Evolutionary conservation across 2,888 invertebrate genomes (phyloP).

Genomic region (Caenorhabditis zanzibari): DNA sequence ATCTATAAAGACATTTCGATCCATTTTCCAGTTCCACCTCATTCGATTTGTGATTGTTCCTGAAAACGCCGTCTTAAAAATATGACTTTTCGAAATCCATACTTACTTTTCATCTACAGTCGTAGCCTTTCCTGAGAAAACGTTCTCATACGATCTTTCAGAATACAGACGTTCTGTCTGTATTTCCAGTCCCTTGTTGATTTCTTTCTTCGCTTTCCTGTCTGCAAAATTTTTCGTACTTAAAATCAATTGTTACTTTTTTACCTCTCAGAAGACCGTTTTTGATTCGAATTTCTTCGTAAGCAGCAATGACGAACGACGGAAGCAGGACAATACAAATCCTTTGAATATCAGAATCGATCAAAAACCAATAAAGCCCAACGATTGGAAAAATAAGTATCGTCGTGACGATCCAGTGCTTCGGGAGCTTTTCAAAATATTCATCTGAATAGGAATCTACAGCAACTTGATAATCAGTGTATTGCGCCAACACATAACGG

Average conservation of each 20-base stretch:
- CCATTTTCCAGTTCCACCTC: background rate
- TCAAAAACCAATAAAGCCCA: slow-evolving; percentile 18
- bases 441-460: slow-evolving; percentile 15
- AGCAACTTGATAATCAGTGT: slow-evolving; percentile 29
- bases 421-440: slow-evolving; percentile 11
- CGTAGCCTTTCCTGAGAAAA: background rate
- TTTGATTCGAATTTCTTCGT: slow-evolving; percentile 5
- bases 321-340: slow-evolving; percentile 8
- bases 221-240: slow-evolving; percentile 6
- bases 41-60: background rate
- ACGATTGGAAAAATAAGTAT: background rate
- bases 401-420: background rate
- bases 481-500: background rate
- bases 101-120: background rate
- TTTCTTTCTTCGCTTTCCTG: background rate
- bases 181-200: background rate
- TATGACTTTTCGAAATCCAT: background rate
- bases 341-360: slow-evolving; percentile 13
- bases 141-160: background rate
- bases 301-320: background rate
- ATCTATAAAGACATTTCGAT: background rate
- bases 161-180: background rate
- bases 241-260: background rate
- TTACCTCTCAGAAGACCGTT: background rate
- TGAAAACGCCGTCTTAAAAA: background rate